These are phyloP conservation scores for Hippocampus kuda DNA, from an alignment of 2,797 vertebrate genomes.

Conservation along the genomic window DNA sequence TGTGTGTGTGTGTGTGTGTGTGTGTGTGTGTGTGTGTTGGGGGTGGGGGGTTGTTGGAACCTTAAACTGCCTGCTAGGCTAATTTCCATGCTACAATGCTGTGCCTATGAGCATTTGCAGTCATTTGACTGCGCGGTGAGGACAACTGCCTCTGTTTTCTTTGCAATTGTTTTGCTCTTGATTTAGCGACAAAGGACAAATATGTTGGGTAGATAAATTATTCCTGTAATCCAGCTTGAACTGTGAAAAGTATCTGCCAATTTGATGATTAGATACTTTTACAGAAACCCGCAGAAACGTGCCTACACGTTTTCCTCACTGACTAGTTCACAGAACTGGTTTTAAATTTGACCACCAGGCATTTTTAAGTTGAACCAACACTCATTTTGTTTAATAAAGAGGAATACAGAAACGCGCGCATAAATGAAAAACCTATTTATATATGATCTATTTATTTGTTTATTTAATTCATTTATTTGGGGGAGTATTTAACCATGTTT, in stretches of 20 bases:
- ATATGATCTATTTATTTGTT: no score
- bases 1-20: no score
- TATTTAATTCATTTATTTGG: no score
- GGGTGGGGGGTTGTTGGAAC: no score
- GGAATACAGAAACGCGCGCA: slow-evolving; percentile 15
- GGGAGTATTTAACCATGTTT: no score
- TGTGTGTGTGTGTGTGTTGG: no score
- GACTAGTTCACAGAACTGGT: not conserved
- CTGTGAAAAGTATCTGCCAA: not conserved
- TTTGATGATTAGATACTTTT: no score
- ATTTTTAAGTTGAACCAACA: not conserved
- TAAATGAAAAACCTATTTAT: no score
- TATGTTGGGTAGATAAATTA: not conserved
- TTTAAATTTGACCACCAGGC: not conserved
- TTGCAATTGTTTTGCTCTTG: slow-evolving; percentile 27
- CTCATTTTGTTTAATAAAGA: slow-evolving; percentile 9
- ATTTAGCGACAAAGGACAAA: not conserved
- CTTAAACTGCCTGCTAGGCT: not conserved
- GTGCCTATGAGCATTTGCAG: slow-evolving; percentile 13
- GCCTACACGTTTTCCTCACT: not conserved
- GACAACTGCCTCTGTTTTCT: slow-evolving; percentile 49
- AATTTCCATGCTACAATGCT: slow-evolving; percentile 26
- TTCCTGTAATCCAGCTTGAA: not conserved
- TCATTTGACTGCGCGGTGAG: slow-evolving; percentile 38
- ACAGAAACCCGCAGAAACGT: not conserved